Percentiles rank a stretch among this genome's conserved stretches.
Conservation (phyloP, 2,797 vertebrate genomes). For the Oreochromis mossambicus region DNA sequence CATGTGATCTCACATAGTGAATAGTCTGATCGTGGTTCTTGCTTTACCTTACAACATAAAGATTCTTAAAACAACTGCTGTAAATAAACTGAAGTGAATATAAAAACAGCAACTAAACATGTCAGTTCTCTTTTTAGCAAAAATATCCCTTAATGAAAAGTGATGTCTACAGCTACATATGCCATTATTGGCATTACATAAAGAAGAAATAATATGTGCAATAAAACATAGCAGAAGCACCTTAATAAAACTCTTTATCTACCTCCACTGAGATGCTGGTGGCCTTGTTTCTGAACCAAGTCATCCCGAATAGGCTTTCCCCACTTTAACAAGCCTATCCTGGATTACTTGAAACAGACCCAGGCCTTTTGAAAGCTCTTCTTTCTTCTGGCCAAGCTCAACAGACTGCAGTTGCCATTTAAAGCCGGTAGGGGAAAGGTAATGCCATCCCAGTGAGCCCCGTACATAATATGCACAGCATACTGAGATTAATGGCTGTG, state of each 20-base stretch:
- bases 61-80: neutral
- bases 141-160: neutral
- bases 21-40: neutral
- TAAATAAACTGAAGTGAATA: neutral
- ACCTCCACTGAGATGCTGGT: conserved; percentile 44
- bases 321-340: conserved; percentile 92
- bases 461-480: conserved; percentile 12
- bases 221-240: neutral
- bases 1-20: neutral
- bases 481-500: conserved; percentile 66
- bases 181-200: neutral
- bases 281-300: conserved; percentile 89
- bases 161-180: neutral
- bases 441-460: conserved; percentile 14
- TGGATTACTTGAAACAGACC: conserved; percentile 98
- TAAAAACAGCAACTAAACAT: neutral
- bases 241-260: neutral
- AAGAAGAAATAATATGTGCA: neutral
- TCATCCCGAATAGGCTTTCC: conserved; percentile 93
- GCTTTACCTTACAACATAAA: neutral
- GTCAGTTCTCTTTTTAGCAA: neutral
- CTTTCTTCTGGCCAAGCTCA: conserved; percentile 30
- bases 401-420: conserved; percentile 41
- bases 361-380: conserved; percentile 63
- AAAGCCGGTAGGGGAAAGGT: conserved; percentile 35